Base-by-base conservation (phyloP, 2,888 invertebrate species). In the Eugnorisma glareosa region DNA sequence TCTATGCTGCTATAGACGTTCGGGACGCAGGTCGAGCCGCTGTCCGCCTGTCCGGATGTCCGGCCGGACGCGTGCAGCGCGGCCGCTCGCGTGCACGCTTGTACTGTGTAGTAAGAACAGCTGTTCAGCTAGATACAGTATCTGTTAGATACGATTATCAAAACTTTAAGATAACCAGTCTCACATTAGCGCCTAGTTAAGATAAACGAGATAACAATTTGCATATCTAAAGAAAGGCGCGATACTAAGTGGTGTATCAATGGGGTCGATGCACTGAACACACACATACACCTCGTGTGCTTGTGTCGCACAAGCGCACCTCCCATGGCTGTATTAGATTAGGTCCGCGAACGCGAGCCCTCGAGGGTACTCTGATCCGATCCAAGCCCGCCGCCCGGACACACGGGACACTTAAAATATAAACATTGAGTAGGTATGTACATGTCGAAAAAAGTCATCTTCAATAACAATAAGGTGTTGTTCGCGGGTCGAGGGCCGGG, bases 151-250 rank as follows among this genome's bases (percentile, higher is more conserved):
- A 95, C 93, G 94, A 94, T 94, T 95, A 96, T 95, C 96, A 93
- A 90, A 92, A 92, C 92, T 92, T 91, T 93, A 93, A 96, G 96
- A 96, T 96, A 96, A 94, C 95, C 93, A 89, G 89, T 91, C 93
- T 92, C 94, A 94, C 94, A 96, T 96, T 96, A 96, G 92, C 96
- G 90, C 92, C 93, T 95, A 95, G 95, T 96, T 96, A 94, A 96
- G 96, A 96, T 96, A 96, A 95, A 94, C 89, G 90, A 96, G 96
- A 96, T 96, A 96, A 96, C 95, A 93, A 93, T 95, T 95, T 94
- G 95, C 96, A 95, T 96, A 95, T 96, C 95, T 95, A 82, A 93
- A 93, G 94, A 92, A 92, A 91, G 84, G 88, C 85, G 90, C 91
- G 94, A 94, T 94, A 94, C 90, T 84, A 81, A 86, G 88, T 83